A percentile compares a stretch with the other conserved stretches of the same genome.
phyloP scores from a whole-genome alignment of 2,113 vertebrate genomes.

The Dasypus novemcinctus region DNA sequence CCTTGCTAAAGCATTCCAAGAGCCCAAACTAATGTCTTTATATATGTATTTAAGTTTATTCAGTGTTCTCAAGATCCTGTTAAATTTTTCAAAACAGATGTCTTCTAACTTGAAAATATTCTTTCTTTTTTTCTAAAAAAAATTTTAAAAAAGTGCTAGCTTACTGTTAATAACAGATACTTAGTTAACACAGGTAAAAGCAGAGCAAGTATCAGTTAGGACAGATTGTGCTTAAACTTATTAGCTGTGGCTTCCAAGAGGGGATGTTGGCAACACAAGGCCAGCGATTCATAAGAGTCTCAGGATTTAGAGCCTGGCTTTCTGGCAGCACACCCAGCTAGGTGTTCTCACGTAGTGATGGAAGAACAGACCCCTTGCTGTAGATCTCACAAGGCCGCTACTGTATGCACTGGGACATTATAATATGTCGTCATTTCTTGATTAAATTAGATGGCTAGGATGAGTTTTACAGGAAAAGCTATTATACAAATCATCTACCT shows the following conservation, averaged over 20 bases:
- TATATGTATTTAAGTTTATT: not conserved
- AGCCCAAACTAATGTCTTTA: rapidly evolving
- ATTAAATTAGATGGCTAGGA: not conserved
- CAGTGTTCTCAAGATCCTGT: not conserved
- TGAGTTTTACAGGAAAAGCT: constrained; percentile 28
- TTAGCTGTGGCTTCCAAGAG: not conserved
- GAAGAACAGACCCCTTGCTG: constrained; percentile 47
- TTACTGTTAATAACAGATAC: not conserved
- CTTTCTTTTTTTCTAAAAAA: not conserved
- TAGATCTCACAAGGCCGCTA: constrained; percentile 45
- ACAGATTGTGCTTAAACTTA: not conserved
- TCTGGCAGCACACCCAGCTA: not conserved
- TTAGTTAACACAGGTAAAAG: not conserved
- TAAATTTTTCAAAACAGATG: not conserved
- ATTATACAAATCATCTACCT: not conserved
- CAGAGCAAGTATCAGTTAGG: not conserved
- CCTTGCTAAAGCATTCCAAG: not conserved
- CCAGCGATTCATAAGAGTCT: not conserved
- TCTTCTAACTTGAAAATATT: constrained; percentile 40
- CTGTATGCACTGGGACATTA: not conserved
- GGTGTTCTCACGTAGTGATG: not conserved
- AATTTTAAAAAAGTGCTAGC: not conserved
- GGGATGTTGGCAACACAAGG: not conserved
- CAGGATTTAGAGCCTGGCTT: constrained; percentile 1
- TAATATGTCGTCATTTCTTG: constrained; percentile 38